These are phyloP conservation scores for Cremastobaeus sp. DNA, from an alignment of 2,888 invertebrate species.

Conservation along the genomic window DNA sequence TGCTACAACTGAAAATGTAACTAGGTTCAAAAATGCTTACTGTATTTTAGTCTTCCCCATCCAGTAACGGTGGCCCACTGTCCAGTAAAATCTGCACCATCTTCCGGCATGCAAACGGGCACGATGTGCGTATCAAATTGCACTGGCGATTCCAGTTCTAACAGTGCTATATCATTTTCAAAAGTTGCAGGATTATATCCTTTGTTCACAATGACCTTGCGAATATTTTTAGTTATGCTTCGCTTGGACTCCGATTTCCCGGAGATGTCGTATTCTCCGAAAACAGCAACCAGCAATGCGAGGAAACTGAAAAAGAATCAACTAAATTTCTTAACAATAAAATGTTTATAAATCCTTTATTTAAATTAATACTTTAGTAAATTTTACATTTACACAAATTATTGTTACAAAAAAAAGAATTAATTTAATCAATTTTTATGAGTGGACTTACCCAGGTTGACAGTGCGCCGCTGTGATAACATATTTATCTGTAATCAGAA, in stretches of 20 bases:
- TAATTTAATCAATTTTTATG: not conserved
- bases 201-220: constrained; percentile 91
- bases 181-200: constrained; percentile 94
- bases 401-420: too few relatives aligned
- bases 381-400: too few relatives aligned
- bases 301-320: constrained; percentile 83
- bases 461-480: constrained; percentile 97
- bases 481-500: constrained; percentile 91
- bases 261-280: constrained; percentile 94
- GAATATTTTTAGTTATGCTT: constrained; percentile 89
- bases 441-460: constrained; percentile 87
- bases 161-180: constrained; percentile 92
- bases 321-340: too few relatives aligned
- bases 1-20: too few relatives aligned
- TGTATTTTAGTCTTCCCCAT: constrained; percentile 94
- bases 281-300: constrained; percentile 92
- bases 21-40: constrained; percentile 76
- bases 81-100: constrained; percentile 88
- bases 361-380: too few relatives aligned
- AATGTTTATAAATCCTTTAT: too few relatives aligned
- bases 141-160: constrained; percentile 90
- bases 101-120: constrained; percentile 94
- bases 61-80: constrained; percentile 93
- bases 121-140: constrained; percentile 93
- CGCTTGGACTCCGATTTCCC: constrained; percentile 88